These are phyloP conservation scores for Blastobasis adustella DNA, from an alignment of 2,888 invertebrate genomes.

Conservation along the genomic window DNA sequence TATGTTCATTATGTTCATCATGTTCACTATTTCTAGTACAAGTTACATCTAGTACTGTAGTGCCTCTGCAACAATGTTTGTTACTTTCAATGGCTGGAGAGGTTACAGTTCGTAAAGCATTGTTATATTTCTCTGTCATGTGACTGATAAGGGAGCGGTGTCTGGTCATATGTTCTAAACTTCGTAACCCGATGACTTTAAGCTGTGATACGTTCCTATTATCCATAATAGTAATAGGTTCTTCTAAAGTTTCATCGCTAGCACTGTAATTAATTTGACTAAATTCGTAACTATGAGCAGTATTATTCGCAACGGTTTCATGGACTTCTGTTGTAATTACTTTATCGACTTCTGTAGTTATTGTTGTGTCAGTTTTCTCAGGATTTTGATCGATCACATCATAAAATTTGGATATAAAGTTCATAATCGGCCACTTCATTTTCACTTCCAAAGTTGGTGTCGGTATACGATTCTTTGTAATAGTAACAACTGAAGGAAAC, in stretches of 20 bases:
- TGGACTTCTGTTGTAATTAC: neutral
- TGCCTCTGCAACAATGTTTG: too few relatives aligned
- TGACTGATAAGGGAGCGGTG: too few relatives aligned
- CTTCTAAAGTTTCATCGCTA: neutral
- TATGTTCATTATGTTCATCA: too few relatives aligned
- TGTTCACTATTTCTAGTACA: too few relatives aligned
- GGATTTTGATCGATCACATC: conserved; percentile 9
- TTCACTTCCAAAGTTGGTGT: conserved; percentile 43
- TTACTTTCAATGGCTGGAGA: too few relatives aligned
- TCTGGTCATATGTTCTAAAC: conserved; percentile 21
- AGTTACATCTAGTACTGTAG: too few relatives aligned
- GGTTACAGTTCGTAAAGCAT: too few relatives aligned
- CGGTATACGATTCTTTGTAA: conserved; percentile 22
- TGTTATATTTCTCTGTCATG: too few relatives aligned
- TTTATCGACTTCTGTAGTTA: neutral
- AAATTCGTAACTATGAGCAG: too few relatives aligned
- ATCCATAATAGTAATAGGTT: neutral
- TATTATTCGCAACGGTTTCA: neutral
- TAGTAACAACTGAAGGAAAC: conserved; percentile 20
- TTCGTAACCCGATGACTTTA: conserved; percentile 47
- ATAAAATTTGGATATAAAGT: conserved; percentile 17
- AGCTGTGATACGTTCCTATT: conserved; percentile 10
- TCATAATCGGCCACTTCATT: conserved; percentile 43
- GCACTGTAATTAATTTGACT: too few relatives aligned
- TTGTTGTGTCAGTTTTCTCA: conserved; percentile 7